Percentiles rank a stretch among this genome's conserved stretches.
Evolutionary conservation across 2,113 vertebrate species (phyloP).

Genomic region (Harpagus bidentatus): DNA sequence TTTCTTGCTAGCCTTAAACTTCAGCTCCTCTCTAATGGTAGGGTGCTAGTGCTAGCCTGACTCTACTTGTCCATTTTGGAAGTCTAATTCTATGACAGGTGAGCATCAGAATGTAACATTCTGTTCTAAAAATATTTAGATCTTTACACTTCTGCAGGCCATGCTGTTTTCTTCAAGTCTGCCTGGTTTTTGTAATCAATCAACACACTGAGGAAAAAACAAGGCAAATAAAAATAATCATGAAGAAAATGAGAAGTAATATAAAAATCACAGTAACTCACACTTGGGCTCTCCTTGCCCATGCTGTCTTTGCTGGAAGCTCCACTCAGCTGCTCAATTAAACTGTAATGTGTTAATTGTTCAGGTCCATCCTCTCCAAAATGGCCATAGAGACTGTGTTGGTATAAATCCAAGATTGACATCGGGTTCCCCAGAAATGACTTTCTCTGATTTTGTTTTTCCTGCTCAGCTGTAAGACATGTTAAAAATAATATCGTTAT

Average conservation of each 20-base stretch:
- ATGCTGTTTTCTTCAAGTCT: neutral
- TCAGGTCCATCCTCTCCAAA: constrained; percentile 57
- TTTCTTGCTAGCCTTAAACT: neutral
- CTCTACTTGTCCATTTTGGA: constrained; percentile 2
- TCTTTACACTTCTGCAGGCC: neutral
- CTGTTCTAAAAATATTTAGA: constrained; percentile 2
- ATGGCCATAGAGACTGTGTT: constrained; percentile 57
- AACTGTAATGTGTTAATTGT: constrained; percentile 61
- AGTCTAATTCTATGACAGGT: neutral
- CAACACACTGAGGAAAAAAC: neutral
- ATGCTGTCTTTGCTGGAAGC: constrained; percentile 58
- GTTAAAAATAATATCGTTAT: neutral
- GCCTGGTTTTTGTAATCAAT: constrained; percentile 9
- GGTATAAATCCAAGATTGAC: constrained; percentile 69
- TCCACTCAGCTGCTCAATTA: constrained; percentile 64
- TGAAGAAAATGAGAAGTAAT: neutral
- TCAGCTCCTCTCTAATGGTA: neutral
- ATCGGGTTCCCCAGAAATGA: constrained; percentile 43
- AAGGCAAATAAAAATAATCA: neutral
- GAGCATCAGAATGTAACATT: neutral
- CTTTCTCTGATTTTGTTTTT: constrained; percentile 57
- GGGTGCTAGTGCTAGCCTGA: neutral
- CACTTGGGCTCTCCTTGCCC: constrained; percentile 42
- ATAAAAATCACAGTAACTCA: constrained; percentile 45
- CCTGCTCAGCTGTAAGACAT: constrained; percentile 48